Evolutionary conservation across 2,113 vertebrate genomes (phyloP), one percentile per base, ranked within the genome.

Genomic region (Hipposideros armiger): DNA sequence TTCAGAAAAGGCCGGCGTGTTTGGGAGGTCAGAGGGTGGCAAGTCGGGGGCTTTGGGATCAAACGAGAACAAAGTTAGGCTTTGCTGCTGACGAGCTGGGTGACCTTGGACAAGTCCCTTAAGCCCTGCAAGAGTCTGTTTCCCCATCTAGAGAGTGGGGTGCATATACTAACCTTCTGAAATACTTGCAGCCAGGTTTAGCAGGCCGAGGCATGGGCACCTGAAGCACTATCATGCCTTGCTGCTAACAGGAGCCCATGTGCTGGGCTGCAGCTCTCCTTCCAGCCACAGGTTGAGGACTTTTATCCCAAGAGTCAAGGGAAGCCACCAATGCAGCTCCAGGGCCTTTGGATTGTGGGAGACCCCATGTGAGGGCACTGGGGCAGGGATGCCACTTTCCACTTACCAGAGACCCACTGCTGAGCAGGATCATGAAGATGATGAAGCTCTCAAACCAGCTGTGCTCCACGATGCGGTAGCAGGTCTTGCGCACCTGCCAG

Each of bases 361-460:
- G 64, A 56, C 4, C 54, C 32, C 9, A 4, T 5, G 8, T 17
- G 42, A 17, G 73, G 56, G 67, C 54, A 24, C 0, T 0, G 92
- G 20, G 62, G n/a, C 11, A 17, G 50, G 19, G 24, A 17, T 4
- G 56, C 66, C 3, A 0, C 5, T 7, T 16, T 7, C 42, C 77
- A 36, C 98, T 95, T 97, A 99, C 99, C 99, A 99, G 98, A 0
- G 99, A 98, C 28, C 99, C 99, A 0, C 99, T 99, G 98, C 99
- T 99, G 77, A 99, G 99, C 36, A 99, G 99, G 97, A 99, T 99
- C 99, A 99, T 99, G 98, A 99, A 99, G 98, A 99, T 99, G 97
- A 99, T 99, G 98, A 99, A 99, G 92, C 99, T 98, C 98, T 99
- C 99, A 20, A 99, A 99, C 99, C 99, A 99, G 98, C 99, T 99